Percentiles rank a stretch among this genome's conserved stretches.
phyloP scores from a whole-genome alignment of 2,888 invertebrate species.

The Psylliodes chrysocephalus region DNA sequence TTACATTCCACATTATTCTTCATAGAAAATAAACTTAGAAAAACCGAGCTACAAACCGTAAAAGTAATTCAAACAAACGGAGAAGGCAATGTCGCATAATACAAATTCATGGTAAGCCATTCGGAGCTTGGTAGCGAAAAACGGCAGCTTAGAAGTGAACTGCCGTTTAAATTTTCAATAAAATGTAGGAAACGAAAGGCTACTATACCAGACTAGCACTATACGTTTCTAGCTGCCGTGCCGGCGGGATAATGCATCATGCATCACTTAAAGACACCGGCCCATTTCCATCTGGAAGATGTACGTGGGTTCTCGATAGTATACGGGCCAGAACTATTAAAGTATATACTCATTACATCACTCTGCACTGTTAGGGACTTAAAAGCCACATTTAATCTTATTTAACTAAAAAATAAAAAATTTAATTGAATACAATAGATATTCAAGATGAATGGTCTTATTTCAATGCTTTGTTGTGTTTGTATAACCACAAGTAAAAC shows the following conservation, averaged over 20 bases:
- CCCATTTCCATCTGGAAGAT: conserved; percentile 27
- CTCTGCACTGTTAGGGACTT: too few species aligned
- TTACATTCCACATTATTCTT: neutral
- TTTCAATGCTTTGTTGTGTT: too few species aligned
- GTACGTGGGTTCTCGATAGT: neutral
- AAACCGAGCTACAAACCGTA: conserved; percentile 4
- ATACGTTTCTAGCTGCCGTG: conserved; percentile 16
- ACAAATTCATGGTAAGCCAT: conserved; percentile 24
- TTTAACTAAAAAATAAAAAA: too few species aligned
- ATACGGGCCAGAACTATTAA: neutral
- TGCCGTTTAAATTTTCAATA: conserved; percentile 39
- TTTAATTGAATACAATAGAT: too few species aligned
- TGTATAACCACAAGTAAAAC: too few species aligned
- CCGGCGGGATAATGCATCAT: conserved; percentile 39
- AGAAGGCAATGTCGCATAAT: conserved; percentile 12
- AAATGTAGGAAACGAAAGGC: conserved; percentile 19
- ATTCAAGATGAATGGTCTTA: too few species aligned
- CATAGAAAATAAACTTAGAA: conserved; percentile 4
- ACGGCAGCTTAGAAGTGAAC: conserved; percentile 22
- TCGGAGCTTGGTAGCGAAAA: conserved; percentile 5
- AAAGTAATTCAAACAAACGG: conserved; percentile 17
- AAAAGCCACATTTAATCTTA: too few species aligned
- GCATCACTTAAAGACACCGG: conserved; percentile 39
- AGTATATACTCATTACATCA: too few species aligned
- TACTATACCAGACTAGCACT: conserved; percentile 3